Base-by-base conservation (phyloP, 2,113 vertebrate genomes). In the Phainopepla nitens region DNA sequence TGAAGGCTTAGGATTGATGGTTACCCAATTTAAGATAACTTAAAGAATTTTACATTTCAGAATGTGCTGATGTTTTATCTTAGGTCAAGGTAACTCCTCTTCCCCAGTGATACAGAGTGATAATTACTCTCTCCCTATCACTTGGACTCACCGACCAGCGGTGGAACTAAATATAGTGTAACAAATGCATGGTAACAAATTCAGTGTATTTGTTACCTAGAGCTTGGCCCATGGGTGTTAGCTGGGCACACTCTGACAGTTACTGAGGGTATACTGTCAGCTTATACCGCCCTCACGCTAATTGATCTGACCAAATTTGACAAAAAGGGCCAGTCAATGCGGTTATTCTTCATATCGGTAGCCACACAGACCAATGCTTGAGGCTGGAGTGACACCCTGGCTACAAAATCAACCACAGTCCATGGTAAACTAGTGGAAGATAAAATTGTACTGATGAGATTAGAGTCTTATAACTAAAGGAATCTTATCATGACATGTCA, bases 111-210 rank as follows among this genome's bases (percentile, higher is more conserved):
- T 33, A n/a, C 0, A 0, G 7, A 60, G 15, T 39, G 24, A 21
- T 39, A n/a, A 23, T 47, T 70, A 16, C 28, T 45, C n/a, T 69
- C 23, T 47, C 39, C 29, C 15, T 53, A 20, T 53, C 39, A 28
- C 39, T 54, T 53, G 39, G 28, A 53, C 41, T 29, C 15, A 21
- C 15, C 0, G 0, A 39, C 23, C 20, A n/a, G n/a, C 0, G 0
- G 11, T 24, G n/a, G 23, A 13, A 70, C 19, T 23, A 41, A 39
- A n/a, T 39, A 28, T 3, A 4, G 28, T 39, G 28, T 69, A 69
- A 69, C 8, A 33, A 45, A 51, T 9, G 5, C 3, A 27, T 36
- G 19, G 39, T 5, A 33, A 69, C 1, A 28, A 69, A 69, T 53
- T 39, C 13, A 33, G 15, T 6, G 11, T 28, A 39, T 39, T 61